Conservation (phyloP, 2,113 vertebrate genomes). For the Sceloporus undulatus region DNA sequence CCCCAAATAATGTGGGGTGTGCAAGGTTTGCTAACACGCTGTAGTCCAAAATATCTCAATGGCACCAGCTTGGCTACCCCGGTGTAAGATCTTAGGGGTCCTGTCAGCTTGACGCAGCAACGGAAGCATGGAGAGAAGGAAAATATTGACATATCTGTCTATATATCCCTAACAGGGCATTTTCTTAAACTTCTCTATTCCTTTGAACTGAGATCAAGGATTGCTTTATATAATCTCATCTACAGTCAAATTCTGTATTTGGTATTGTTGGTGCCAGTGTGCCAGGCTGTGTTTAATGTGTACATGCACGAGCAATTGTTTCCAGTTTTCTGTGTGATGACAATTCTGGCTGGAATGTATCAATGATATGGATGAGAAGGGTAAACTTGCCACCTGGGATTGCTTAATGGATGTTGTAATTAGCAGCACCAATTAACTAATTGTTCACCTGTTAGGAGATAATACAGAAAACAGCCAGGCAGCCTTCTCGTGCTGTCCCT, state of each 20-base stretch:
- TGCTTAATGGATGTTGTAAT: conserved; percentile 66
- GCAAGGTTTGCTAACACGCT: too few relatives aligned
- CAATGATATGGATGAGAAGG: conserved; percentile 36
- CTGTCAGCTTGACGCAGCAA: too few relatives aligned
- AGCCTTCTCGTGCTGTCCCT: not conserved
- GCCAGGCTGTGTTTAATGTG: not conserved
- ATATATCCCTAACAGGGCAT: conserved; percentile 31
- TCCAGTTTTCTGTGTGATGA: conserved; percentile 64
- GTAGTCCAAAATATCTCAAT: too few relatives aligned
- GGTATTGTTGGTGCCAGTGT: not conserved
- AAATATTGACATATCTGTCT: not conserved
- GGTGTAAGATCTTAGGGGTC: too few relatives aligned
- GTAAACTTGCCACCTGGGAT: conserved; percentile 63
- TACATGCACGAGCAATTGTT: conserved; percentile 28
- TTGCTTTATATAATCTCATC: conserved; percentile 31
- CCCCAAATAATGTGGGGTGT: too few relatives aligned
- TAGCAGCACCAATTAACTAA: conserved; percentile 70
- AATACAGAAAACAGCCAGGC: conserved; percentile 43
- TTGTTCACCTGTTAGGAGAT: conserved; percentile 63
- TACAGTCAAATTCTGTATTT: conserved; percentile 48
- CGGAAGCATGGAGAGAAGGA: not conserved
- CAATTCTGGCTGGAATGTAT: conserved; percentile 59
- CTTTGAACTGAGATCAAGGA: conserved; percentile 53
- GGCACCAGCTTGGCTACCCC: too few relatives aligned
- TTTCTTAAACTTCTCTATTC: not conserved